Base-by-base conservation (phyloP, 2,888 invertebrate genomes). In the Osmoderma eremita region DNA sequence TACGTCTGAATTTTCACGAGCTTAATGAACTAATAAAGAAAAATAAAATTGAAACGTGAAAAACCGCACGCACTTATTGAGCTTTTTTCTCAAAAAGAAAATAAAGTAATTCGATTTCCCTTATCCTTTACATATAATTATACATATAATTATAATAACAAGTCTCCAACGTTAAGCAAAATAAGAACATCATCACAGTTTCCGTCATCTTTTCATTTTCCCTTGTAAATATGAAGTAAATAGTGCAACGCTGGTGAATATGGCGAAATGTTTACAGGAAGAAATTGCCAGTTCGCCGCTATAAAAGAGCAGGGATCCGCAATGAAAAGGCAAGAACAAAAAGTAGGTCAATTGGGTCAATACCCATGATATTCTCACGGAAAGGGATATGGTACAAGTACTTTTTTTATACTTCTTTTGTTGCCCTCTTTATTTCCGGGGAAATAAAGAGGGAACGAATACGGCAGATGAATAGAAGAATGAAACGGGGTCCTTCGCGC, bases 321-420 rank as follows among this genome's bases (percentile, higher is more conserved):
- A 12, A 15, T 8, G 36, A 15, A 51, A 51, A 15, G 15, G 51
- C 30, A 51, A 51, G 48, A 17, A 48, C 36, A 51, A 10, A 30
- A 51, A 51, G 30, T 51, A 51, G 51, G 51, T 51, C 51, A 51
- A 51, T 51, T 51, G 51, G 51, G 51, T 51, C 51, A 51, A 51
- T 51, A 51, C 51, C 51, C 51, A 51, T 30, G 51, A 51, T 51
- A 51, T 15, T 51, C 51, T 36, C 36, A 30, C 51, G 30, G 36
- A 15, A 51, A 51, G 51, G 51, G 51, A 51, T 30, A 51, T 51
- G 51, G 30, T 51, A 15, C 30, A 24, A 15, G 30, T 36, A 30
- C 30, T 51, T 51, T 50, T 18, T 49, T 20, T 24, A 10, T 39
- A 17, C 12, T 13, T 17, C 30, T 51, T 8, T 4, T 30, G 17